These are phyloP conservation scores for Enteromius paludinosus DNA, from an alignment of 2,797 vertebrate species.

Conservation along the genomic window DNA sequence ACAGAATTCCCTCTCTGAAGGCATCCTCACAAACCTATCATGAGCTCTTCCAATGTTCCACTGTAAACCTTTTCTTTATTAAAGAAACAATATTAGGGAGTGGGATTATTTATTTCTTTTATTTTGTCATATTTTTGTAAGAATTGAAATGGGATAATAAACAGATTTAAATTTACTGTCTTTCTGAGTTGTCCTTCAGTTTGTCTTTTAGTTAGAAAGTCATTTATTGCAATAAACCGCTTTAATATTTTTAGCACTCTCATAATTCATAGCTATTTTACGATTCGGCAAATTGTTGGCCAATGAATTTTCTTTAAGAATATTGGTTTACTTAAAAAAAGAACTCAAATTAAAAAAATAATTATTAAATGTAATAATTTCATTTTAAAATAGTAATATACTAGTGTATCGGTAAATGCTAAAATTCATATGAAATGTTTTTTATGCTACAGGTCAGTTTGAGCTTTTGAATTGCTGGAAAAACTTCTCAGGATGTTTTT, in stretches of 20 bases:
- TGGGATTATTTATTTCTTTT: constrained; percentile 96
- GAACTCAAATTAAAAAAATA: background rate
- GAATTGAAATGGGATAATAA: constrained; percentile 93
- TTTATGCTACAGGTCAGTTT: background rate
- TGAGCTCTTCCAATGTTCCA: constrained; percentile 79
- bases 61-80: constrained; percentile 76
- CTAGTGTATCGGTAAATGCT: background rate
- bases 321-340: background rate
- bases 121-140: constrained; percentile 99
- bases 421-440: background rate
- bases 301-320: background rate
- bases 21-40: constrained; percentile 67
- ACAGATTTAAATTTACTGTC: constrained; percentile 77
- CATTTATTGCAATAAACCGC: background rate
- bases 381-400: background rate
- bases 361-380: too few species aligned
- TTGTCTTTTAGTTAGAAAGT: background rate
- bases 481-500: background rate
- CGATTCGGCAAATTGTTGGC: background rate
- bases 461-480: background rate
- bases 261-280: background rate
- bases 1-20: constrained; percentile 66
- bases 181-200: constrained; percentile 47
- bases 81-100: constrained; percentile 76
- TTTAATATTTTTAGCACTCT: background rate